Evolutionary conservation across 2,888 invertebrate species (phyloP).

Genomic region (Biston betularia): DNA sequence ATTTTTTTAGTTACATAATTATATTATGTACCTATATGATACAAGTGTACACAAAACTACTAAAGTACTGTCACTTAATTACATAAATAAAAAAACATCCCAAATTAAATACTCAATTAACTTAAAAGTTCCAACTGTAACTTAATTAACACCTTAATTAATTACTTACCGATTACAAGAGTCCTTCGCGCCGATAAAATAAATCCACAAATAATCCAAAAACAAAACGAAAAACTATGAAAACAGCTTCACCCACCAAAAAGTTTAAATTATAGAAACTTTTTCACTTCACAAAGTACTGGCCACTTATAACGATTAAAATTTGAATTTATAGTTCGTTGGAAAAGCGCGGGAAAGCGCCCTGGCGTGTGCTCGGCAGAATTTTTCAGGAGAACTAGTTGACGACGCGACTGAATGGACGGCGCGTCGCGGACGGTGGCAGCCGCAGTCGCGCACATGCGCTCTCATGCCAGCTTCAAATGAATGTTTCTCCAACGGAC

Average conservation of each 20-base stretch:
- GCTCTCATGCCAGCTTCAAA: slow-evolving; percentile 56
- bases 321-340: slow-evolving; percentile 70
- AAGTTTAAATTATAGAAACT: slow-evolving; percentile 33
- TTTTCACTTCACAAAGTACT: slow-evolving; percentile 52
- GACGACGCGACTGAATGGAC: slow-evolving; percentile 71
- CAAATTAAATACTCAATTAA: background rate
- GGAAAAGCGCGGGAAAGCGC: slow-evolving; percentile 67
- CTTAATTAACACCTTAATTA: slow-evolving; percentile 22
- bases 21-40: no score
- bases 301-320: slow-evolving; percentile 55
- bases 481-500: slow-evolving; percentile 60
- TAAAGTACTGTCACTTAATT: background rate
- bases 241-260: slow-evolving; percentile 27
- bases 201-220: slow-evolving; percentile 41
- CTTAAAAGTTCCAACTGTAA: slow-evolving; percentile 12
- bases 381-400: slow-evolving; percentile 77
- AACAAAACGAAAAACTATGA: slow-evolving; percentile 31
- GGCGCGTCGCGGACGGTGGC: slow-evolving; percentile 33
- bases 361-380: slow-evolving; percentile 71
- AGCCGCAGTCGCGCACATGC: slow-evolving; percentile 69
- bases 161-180: slow-evolving; percentile 45
- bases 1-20: background rate
- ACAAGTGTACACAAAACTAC: background rate
- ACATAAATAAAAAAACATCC: background rate
- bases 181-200: slow-evolving; percentile 38